phyloP scores from a whole-genome alignment of 2,888 invertebrate species.

The Folsomia candida region DNA sequence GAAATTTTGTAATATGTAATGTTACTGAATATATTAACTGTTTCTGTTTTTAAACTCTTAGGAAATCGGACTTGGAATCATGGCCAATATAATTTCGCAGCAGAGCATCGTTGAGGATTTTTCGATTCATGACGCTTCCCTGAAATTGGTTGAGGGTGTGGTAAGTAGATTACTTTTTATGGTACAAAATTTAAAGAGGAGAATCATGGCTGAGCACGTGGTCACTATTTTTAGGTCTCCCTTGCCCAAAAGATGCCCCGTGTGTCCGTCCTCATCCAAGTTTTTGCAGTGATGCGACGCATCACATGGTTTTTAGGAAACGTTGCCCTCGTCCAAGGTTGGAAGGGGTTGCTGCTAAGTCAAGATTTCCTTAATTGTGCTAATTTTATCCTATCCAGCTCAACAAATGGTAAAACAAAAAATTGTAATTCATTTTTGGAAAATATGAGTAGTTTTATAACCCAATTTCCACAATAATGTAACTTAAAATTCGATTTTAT shows the following conservation, averaged over 20 bases:
- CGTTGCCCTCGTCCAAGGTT: slow-evolving; percentile 58
- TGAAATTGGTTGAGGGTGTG: slow-evolving; percentile 61
- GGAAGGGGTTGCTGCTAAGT: slow-evolving; percentile 52
- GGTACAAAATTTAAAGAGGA: too few species aligned
- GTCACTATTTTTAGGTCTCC: too few species aligned
- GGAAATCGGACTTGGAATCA: slow-evolving; percentile 80
- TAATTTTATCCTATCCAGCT: slow-evolving; percentile 71
- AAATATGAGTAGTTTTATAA: too few species aligned
- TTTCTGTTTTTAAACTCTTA: slow-evolving; percentile 50
- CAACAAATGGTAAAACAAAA: slow-evolving; percentile 66
- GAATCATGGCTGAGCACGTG: too few species aligned
- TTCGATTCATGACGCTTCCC: slow-evolving; percentile 61
- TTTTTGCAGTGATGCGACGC: slow-evolving; percentile 67
- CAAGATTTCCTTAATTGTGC: slow-evolving; percentile 57
- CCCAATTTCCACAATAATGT: too few species aligned
- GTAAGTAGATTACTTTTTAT: too few species aligned
- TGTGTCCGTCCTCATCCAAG: slow-evolving; percentile 38
- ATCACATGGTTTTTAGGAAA: slow-evolving; percentile 69
- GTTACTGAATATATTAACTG: not conserved
- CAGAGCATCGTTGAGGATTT: slow-evolving; percentile 62
- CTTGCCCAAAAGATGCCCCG: slow-evolving; percentile 51
- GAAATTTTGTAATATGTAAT: not conserved
- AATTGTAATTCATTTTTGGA: too few species aligned
- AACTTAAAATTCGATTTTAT: too few species aligned
- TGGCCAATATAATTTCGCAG: slow-evolving; percentile 78